A percentile compares a stretch with the other conserved stretches of the same genome.
Evolutionary conservation across 2,888 invertebrate genomes (phyloP).

Genomic region (Pediacus dermestoides): DNA sequence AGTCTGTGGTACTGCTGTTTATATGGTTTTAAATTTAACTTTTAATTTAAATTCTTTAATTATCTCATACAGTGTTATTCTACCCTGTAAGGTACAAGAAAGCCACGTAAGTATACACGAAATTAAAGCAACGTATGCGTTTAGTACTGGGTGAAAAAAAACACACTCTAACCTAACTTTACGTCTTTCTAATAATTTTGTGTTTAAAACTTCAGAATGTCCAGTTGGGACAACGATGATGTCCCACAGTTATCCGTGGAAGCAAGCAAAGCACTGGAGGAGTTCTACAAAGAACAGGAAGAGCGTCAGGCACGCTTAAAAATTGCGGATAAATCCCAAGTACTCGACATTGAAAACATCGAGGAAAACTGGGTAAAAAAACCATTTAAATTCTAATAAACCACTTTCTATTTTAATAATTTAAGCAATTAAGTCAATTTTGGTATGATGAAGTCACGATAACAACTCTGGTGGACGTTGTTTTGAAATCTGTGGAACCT

Average conservation of each 20-base stretch:
- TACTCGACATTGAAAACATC: slow-evolving; percentile 59
- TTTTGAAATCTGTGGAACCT: slow-evolving; percentile 54
- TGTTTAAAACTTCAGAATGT: slow-evolving; percentile 18
- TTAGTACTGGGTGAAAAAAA: too few relatives aligned
- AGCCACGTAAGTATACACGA: too few relatives aligned
- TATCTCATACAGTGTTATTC: too few relatives aligned
- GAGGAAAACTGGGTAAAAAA: slow-evolving; percentile 77
- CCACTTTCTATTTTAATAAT: slow-evolving; percentile 8
- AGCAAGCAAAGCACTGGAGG: slow-evolving; percentile 70
- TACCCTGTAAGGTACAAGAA: too few relatives aligned
- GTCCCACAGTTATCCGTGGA: slow-evolving; percentile 63
- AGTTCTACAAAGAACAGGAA: slow-evolving; percentile 72
- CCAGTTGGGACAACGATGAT: slow-evolving; percentile 54
- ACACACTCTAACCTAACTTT: too few relatives aligned
- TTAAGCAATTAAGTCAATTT: slow-evolving; percentile 93
- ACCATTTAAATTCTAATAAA: slow-evolving; percentile 9
- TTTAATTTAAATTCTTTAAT: too few relatives aligned
- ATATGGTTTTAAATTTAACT: too few relatives aligned
- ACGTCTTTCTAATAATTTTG: too few relatives aligned
- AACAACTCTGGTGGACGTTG: slow-evolving; percentile 64
- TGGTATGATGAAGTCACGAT: slow-evolving; percentile 90
- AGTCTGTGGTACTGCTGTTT: too few relatives aligned
- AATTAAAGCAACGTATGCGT: too few relatives aligned
- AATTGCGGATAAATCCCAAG: slow-evolving; percentile 40
- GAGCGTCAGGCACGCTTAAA: slow-evolving; percentile 57